Evolutionary conservation across 2,797 vertebrate genomes (phyloP), one percentile per base, ranked within the genome.

Genomic region (Uromys caudimaculatus): DNA sequence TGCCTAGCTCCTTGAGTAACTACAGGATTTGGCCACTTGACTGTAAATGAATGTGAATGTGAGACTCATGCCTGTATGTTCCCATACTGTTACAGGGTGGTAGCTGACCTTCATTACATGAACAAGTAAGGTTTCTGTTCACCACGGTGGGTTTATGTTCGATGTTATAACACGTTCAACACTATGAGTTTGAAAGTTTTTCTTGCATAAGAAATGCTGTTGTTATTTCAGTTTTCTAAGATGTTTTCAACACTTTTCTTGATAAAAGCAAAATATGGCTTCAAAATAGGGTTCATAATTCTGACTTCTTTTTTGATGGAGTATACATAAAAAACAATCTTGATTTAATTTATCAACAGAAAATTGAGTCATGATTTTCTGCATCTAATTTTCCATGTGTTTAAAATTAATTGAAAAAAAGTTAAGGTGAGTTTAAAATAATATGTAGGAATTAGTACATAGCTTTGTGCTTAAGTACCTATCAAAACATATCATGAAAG

Each of bases 371-470:
- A 44, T n/a, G 14, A 27, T 3, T 91, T 1, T 92, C 32, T 71
- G 10, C 71, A 56, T 58, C 8, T 73, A 29, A 75, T 79, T 90
- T 96, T 75, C 19, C 27, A 88, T 1, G 47, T 83, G 38, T 90
- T 87, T 50, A 92, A 96, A 95, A 41, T 75, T 92, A 83, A 71
- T 79, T n/a, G 21, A 93, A 69, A 73, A 78, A 8, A 83, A 88
- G 7, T 58, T 94, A 7, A 83, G 6, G 14, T 27, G 4, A 60
- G 4, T 83, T 88, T 92, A 83, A 75, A 90, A 78, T 44, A 60
- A 41, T 75, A 67, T 64, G 44, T 92, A 14, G 69, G 47, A 73
- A 67, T 50, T 50, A 62, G 2, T 38, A 64, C 54, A 69, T 54
- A 44, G 9, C 14, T 11, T 27, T 52, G 76, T 11, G 44, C 4